These are phyloP conservation scores for Heliothis peltigera DNA, from an alignment of 2,888 invertebrate genomes.

Conservation along the genomic window DNA sequence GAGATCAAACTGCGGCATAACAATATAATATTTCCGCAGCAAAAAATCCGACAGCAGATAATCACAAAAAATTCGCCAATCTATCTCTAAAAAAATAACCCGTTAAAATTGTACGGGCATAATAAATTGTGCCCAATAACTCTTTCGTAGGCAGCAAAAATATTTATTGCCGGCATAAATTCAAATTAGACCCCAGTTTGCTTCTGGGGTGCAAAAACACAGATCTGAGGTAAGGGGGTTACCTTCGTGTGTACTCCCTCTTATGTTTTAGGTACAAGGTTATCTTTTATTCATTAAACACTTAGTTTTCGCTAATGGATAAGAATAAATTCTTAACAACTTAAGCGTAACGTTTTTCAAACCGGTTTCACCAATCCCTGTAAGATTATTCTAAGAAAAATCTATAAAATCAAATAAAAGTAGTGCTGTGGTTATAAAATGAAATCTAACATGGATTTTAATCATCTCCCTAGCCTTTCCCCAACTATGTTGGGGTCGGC, in stretches of 20 bases:
- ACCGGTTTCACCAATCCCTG: no score
- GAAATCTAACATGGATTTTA: no score
- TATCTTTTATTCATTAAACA: background rate
- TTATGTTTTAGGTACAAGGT: slow-evolving; percentile 9
- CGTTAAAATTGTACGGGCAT: slow-evolving; percentile 55
- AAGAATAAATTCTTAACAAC: no score
- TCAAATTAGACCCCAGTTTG: slow-evolving; percentile 72
- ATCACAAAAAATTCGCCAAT: slow-evolving; percentile 22
- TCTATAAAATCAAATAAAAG: no score
- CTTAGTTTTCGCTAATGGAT: background rate
- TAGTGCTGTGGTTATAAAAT: no score
- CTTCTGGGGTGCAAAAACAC: slow-evolving; percentile 65
- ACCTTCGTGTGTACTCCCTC: slow-evolving; percentile 23
- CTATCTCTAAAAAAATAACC: slow-evolving; percentile 47
- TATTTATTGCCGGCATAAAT: slow-evolving; percentile 77
- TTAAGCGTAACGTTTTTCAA: no score
- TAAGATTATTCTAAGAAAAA: no score
- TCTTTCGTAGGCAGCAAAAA: slow-evolving; percentile 69
- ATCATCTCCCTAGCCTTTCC: no score
- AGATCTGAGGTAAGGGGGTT: slow-evolving; percentile 58
- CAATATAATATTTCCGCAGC: background rate
- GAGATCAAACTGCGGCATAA: background rate
- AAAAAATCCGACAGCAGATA: slow-evolving; percentile 10
- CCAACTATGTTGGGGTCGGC: no score
- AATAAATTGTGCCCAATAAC: slow-evolving; percentile 69